phyloP scores from a whole-genome alignment of 1,140 invertebrate genomes.

The Musca vetustissima region DNA sequence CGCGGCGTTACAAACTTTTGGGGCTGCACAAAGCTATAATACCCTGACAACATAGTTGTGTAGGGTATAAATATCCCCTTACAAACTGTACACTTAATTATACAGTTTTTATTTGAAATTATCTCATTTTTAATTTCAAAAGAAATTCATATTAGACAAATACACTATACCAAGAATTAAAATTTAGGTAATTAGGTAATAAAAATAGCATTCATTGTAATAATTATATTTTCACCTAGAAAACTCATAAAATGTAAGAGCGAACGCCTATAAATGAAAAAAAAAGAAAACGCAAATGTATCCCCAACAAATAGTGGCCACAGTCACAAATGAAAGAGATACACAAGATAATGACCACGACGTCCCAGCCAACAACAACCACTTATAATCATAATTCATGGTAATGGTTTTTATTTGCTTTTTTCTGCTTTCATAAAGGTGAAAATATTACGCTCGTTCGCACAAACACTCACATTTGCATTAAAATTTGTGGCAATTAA shows the following conservation, averaged over 20 bases:
- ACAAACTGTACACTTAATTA: no score
- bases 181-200: conserved; percentile 54
- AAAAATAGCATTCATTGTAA: conserved; percentile 38
- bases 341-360: no score
- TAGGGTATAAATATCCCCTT: no score
- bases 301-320: background rate
- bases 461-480: conserved; percentile 10
- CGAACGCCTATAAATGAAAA: no score
- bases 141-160: conserved; percentile 28
- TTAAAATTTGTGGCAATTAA: conserved; percentile 19
- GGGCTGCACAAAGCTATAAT: no score
- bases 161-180: conserved; percentile 42
- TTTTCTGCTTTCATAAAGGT: no score
- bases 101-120: no score
- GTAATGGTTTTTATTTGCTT: conserved; percentile 7
- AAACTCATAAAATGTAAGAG: conserved; percentile 9
- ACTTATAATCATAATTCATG: conserved; percentile 17
- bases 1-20: no score
- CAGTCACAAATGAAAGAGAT: conserved; percentile 3
- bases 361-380: no score
- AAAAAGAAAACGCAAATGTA: background rate
- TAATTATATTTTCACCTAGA: background rate
- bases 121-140: no score
- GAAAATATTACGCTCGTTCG: background rate
- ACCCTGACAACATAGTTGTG: no score